Conservation (phyloP, 2,797 vertebrate species). For the Poeciliopsis gracilis region DNA sequence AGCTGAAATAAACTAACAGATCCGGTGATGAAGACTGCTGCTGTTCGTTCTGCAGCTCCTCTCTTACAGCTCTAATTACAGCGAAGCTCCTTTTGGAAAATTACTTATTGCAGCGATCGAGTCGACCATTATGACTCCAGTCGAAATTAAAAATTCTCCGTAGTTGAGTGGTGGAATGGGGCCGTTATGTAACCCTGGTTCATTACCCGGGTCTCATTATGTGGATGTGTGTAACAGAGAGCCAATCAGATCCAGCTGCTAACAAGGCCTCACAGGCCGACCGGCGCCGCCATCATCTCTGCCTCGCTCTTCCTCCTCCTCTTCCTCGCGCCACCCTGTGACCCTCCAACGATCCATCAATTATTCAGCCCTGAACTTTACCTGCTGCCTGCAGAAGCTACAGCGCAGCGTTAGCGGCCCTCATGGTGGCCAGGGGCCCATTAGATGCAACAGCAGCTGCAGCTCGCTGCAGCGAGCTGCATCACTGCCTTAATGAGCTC, state of each 20-base stretch:
- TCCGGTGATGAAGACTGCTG: not conserved
- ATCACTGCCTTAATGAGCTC: conserved; percentile 55
- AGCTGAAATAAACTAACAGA: not conserved
- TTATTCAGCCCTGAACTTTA: conserved; percentile 84
- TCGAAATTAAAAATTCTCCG: conserved; percentile 65
- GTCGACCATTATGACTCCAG: conserved; percentile 55
- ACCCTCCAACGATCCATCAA: conserved; percentile 73
- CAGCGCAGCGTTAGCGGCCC: conserved; percentile 43
- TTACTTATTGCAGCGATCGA: conserved; percentile 45
- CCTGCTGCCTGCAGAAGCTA: conserved; percentile 40
- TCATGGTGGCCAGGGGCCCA: conserved; percentile 28
- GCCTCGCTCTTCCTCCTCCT: conserved; percentile 66
- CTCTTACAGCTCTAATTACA: conserved; percentile 41
- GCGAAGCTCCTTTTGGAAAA: conserved; percentile 47
- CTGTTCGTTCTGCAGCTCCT: conserved; percentile 10
- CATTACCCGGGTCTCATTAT: conserved; percentile 73
- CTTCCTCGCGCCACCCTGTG: conserved; percentile 57
- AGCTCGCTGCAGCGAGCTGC: not conserved
- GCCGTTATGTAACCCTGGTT: conserved; percentile 60
- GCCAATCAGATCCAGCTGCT: conserved; percentile 57
- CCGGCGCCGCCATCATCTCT: conserved; percentile 61
- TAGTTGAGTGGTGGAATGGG: conserved; percentile 55
- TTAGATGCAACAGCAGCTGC: conserved; percentile 33
- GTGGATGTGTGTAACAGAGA: conserved; percentile 51
- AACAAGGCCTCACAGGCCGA: conserved; percentile 68